Percentiles rank a stretch among this genome's conserved stretches.
These are phyloP conservation scores for Leptinotarsa rubiginosa DNA, from an alignment of 2,888 invertebrate genomes.

Conservation along the genomic window DNA sequence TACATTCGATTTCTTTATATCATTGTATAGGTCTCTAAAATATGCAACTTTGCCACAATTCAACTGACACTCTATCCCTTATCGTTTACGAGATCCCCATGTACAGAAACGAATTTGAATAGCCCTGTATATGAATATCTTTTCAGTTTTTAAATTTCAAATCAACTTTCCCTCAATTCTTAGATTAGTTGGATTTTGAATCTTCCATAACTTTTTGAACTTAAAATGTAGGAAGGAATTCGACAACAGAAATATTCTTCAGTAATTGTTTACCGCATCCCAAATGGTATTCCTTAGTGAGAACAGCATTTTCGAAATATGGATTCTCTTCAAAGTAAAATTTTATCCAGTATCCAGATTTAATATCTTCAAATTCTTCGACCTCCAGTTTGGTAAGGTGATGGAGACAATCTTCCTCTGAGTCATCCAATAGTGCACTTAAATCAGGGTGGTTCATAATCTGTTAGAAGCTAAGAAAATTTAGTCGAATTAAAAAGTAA, in stretches of 20 bases:
- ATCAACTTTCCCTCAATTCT: too few relatives aligned
- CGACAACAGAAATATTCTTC: background rate
- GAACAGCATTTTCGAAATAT: slow-evolving; percentile 82
- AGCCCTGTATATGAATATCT: too few relatives aligned
- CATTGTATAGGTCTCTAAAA: too few relatives aligned
- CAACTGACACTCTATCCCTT: too few relatives aligned
- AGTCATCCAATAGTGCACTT: slow-evolving; percentile 82
- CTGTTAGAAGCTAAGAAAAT: slow-evolving; percentile 65
- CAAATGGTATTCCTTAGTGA: slow-evolving; percentile 84
- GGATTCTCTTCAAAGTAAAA: slow-evolving; percentile 85
- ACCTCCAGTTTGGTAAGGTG: slow-evolving; percentile 81
- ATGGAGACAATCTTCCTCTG: slow-evolving; percentile 84
- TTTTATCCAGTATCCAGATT: slow-evolving; percentile 84
- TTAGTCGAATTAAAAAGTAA: background rate
- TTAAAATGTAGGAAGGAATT: background rate
- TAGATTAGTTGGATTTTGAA: too few relatives aligned
- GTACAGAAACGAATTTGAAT: too few relatives aligned
- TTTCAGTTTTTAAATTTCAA: too few relatives aligned
- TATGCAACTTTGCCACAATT: too few relatives aligned
- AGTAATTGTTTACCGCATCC: slow-evolving; percentile 65
- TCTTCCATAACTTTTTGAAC: too few relatives aligned
- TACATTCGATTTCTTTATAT: too few relatives aligned
- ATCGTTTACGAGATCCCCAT: too few relatives aligned
- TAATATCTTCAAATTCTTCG: slow-evolving; percentile 88
- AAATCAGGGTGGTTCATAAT: slow-evolving; percentile 91